A percentile compares a stretch with the other conserved stretches of the same genome.
Conservation (phyloP, 2,113 vertebrate genomes). For the Pseudopodoces humilis region DNA sequence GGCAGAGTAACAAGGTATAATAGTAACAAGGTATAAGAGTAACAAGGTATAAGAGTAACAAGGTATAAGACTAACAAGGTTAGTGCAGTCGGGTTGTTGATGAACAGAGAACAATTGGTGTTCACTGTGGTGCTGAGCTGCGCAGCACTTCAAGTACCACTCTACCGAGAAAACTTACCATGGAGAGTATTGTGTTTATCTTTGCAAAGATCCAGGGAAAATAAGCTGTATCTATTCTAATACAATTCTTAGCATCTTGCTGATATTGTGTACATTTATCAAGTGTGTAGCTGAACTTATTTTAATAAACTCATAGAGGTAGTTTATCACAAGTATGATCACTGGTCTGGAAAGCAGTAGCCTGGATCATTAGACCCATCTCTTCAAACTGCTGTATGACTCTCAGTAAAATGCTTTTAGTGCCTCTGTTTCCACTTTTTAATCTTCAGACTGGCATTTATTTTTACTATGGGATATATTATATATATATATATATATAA, state of each 20-base stretch:
- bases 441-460: background rate
- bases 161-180: background rate
- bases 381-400: background rate
- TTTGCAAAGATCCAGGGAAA: background rate
- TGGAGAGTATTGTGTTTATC: background rate
- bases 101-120: background rate
- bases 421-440: background rate
- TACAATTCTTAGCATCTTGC: background rate
- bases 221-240: background rate
- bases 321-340: background rate
- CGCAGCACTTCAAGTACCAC: background rate
- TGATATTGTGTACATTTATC: background rate
- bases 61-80: background rate
- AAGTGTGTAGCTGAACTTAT: background rate
- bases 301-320: background rate
- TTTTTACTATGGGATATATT: too few relatives aligned
- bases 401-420: background rate
- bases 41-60: background rate
- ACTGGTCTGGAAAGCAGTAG: background rate
- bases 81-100: background rate
- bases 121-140: too few relatives aligned
- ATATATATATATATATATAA: too few relatives aligned
- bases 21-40: background rate
- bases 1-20: background rate
- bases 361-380: background rate